Base-by-base conservation (phyloP, 2,113 vertebrate genomes). In the Lepisosteus oculatus region DNA sequence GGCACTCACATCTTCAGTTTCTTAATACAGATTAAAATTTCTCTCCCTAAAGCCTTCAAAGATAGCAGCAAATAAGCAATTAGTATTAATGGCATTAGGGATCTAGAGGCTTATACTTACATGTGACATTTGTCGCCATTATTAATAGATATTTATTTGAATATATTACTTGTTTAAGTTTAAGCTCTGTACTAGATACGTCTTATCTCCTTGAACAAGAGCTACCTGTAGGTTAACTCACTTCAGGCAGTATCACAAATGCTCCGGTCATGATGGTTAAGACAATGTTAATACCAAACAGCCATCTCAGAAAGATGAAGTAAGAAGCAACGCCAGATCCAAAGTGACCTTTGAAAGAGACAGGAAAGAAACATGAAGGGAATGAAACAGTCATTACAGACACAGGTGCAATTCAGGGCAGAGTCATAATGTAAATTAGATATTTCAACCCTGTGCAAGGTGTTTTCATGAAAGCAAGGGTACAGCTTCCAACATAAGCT, bases 301-400 rank as follows among this genome's bases (percentile, higher is more conserved):
- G 80, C 97, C 97, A 99, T 71, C 97, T 92, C 74, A 99, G 79
- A 86, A 99, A 99, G 83, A 99, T 99, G 77, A 99, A 99, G 68
- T 99, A 99, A 66, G 97, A 99, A 1, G 97, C 97, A 13, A 99
- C 97, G 0, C 97, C 96, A 0, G 97, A 99, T 0, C 97, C 97
- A 87, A 99, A 99, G 75, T 99, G 97, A 93, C 97, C 97, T 99
- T 61, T 61, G 41, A 76, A 68, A 41, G 6, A 77, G 4, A 75
- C 8, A 17, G 56, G 55, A 3, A 17, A 73, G 11, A 75, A 44
- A 6, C 11, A 11, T 43, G 43, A 42, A 68, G n/a, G 4, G 29
- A 8, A 41, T 6, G 9, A 14, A 61, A 17, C 4, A 62, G 45
- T 14, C 7, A 0, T 4, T 15, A 5, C 43, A 42, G 9, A 54